Base-by-base conservation (phyloP, 1,140 invertebrate species). In the Plectrocnemia conspersa region DNA sequence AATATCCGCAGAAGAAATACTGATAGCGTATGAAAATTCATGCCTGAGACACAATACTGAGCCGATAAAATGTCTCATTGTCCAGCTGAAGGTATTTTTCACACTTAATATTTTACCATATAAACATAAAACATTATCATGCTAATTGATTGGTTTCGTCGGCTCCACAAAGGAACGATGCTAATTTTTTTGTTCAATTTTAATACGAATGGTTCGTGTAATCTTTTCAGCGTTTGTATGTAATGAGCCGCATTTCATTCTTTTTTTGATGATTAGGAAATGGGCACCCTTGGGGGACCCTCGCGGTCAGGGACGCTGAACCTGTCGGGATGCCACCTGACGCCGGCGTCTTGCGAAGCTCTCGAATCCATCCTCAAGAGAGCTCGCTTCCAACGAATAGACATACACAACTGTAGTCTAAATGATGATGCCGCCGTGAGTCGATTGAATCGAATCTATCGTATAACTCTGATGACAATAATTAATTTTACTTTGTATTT, bases 21-120 rank as follows among this genome's bases (percentile, higher is more conserved):
- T 85, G 7, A 76, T 78, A 40, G 77, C 83, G 36, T 91, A 91
- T 70, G 73, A 77, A 63, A 74, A 79, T 61, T 83, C 86, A 25
- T 91, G 88, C 70, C 68, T 77, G 44, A 79, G 80, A 62, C 83
- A 90, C 75, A 70, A 73, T 61, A 81, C 85, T 21, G 70, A 79
- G 64, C 84, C 86, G 22, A 70, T 89, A 44, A 74, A 79, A 50
- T 77, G 72, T 56, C 78, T 92, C 52, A 60, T 89, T 58, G 75
- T 83, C 49, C 88, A 91, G 65, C 74, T 92, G 59, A 78, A 85
- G 75, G 73, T 75, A 23, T 15, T 9, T 15, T n/a, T n/a, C 16
- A 27, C 2, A 22, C 22, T 35, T 9, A 36, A 3, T 18, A 47
- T 32, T 23, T 23, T 22, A 3, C 3, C n/a, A n/a, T n/a, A n/a